Conservation (phyloP, 92 coral and sea anemone species). For the Epizoanthus scotinus region DNA sequence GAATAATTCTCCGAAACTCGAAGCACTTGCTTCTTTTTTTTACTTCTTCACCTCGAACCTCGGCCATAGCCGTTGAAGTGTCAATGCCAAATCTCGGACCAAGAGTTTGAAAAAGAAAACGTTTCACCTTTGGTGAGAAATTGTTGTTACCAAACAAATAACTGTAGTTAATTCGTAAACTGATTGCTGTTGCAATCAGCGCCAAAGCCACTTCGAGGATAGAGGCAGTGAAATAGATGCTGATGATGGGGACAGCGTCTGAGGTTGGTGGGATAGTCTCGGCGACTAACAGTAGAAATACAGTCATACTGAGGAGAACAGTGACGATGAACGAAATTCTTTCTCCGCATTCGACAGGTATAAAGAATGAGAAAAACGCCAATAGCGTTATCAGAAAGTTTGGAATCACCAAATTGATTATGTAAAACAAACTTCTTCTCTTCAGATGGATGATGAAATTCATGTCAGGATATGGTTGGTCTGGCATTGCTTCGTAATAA, state of each 20-base stretch:
- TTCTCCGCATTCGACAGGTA: conserved; percentile 69
- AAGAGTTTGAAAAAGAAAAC: conserved; percentile 47
- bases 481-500: conserved; percentile 45
- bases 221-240: conserved; percentile 60
- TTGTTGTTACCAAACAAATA: conserved; percentile 51
- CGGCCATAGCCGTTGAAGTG: not conserved
- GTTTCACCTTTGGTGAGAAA: conserved; percentile 25
- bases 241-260: conserved; percentile 63
- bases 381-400: conserved; percentile 60
- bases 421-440: conserved; percentile 55
- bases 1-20: not conserved
- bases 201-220: conserved; percentile 64
- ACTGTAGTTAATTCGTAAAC: conserved; percentile 58
- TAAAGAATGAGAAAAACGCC: conserved; percentile 69
- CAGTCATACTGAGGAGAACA: conserved; percentile 66
- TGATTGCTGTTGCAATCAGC: conserved; percentile 58
- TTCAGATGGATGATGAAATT: conserved; percentile 53
- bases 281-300: conserved; percentile 60
- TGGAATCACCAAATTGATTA: conserved; percentile 58
- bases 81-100: conserved; percentile 58
- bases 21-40: not conserved
- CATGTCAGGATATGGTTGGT: conserved; percentile 53
- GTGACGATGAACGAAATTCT: conserved; percentile 66
- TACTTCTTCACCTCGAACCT: not conserved
- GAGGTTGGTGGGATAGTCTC: conserved; percentile 71